Conservation (phyloP, 92 coral and sea anemone species). For the Palythoa caribaeorum region DNA sequence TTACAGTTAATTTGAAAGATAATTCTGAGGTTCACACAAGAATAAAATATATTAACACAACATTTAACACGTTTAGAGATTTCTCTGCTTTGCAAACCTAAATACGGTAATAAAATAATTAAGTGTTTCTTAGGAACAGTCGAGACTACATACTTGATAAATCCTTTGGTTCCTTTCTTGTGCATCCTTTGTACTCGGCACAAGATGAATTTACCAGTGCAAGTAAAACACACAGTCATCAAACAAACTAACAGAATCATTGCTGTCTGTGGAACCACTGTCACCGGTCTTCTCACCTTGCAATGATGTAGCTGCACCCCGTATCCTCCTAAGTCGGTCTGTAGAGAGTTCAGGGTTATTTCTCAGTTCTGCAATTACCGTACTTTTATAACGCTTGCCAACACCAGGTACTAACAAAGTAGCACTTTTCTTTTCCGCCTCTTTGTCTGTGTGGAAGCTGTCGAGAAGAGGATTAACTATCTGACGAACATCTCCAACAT, state of each 20-base stretch:
- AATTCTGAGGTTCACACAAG: no score
- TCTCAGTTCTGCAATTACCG: conserved; percentile 59
- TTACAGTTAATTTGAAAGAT: no score
- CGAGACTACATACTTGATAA: conserved; percentile 46
- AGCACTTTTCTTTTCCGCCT: conserved; percentile 39
- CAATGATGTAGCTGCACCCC: conserved; percentile 33
- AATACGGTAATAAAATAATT: no score
- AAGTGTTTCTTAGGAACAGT: no score
- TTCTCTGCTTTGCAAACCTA: no score
- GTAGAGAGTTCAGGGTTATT: conserved; percentile 58
- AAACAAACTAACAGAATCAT: conserved; percentile 51
- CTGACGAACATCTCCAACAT: conserved; percentile 53
- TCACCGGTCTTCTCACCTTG: not conserved
- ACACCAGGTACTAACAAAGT: conserved; percentile 64
- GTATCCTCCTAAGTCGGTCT: conserved; percentile 58
- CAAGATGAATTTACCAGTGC: conserved; percentile 11
- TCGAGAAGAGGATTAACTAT: conserved; percentile 59
- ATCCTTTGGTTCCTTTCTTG: conserved; percentile 65
- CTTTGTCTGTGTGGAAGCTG: conserved; percentile 26
- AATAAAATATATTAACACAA: no score
- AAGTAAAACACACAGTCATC: conserved; percentile 62
- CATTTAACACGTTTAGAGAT: no score
- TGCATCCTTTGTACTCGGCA: conserved; percentile 62
- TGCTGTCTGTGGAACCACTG: conserved; percentile 34
- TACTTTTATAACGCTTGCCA: conserved; percentile 60